phyloP scores from a whole-genome alignment of 2,888 invertebrate species.

The Latheticus oryzae region DNA sequence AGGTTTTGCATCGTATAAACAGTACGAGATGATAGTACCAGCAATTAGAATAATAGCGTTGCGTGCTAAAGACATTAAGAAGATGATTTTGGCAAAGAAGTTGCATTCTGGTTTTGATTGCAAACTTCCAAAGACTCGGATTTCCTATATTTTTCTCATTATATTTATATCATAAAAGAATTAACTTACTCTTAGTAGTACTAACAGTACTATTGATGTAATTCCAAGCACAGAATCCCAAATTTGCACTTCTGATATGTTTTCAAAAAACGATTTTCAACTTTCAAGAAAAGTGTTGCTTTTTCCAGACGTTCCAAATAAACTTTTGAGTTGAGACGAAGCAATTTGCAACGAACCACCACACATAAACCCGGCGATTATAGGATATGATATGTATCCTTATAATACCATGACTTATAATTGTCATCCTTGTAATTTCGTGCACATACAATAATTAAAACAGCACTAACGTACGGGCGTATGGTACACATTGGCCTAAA shows the following conservation, averaged over 20 bases:
- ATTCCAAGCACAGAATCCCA: constrained; percentile 74
- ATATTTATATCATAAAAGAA: neutral
- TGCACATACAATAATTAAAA: too few relatives aligned
- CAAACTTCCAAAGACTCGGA: constrained; percentile 19
- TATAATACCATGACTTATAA: too few relatives aligned
- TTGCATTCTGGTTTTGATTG: constrained; percentile 62
- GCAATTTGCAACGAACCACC: constrained; percentile 82
- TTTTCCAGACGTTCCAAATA: constrained; percentile 68
- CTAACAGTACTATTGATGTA: constrained; percentile 71
- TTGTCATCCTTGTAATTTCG: too few relatives aligned
- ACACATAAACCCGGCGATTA: constrained; percentile 81
- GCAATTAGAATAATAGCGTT: constrained; percentile 85
- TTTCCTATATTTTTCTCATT: too few relatives aligned
- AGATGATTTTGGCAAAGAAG: constrained; percentile 68
- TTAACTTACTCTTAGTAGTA: constrained; percentile 72
- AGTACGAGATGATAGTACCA: constrained; percentile 74
- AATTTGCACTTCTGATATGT: constrained; percentile 69
- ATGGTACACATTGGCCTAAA: too few relatives aligned
- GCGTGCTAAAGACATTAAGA: constrained; percentile 76
- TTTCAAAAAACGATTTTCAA: constrained; percentile 69
- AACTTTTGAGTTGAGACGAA: constrained; percentile 78
- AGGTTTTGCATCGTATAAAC: constrained; percentile 68
- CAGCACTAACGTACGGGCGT: too few relatives aligned
- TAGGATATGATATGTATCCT: constrained; percentile 80
- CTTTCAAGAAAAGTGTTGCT: constrained; percentile 74